A percentile compares a stretch with the other conserved stretches of the same genome.
Conservation (phyloP, 2,113 vertebrate genomes). For the Phylloscopus trochiloides region DNA sequence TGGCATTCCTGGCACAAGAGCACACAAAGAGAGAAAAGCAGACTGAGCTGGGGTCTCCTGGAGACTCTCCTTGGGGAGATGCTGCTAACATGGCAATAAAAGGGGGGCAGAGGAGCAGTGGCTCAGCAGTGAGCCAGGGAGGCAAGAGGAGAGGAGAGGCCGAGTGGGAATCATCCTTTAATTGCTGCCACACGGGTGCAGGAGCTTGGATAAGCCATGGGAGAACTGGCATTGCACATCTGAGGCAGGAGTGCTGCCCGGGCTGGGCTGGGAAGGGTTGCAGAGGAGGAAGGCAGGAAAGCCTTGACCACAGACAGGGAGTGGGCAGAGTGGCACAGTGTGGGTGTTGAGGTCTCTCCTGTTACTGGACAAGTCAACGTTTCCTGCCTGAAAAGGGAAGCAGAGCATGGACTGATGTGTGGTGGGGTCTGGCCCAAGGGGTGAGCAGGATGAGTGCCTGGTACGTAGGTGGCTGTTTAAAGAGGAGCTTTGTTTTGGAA, state of each 20-base stretch:
- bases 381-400: background rate
- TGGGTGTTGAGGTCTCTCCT: background rate
- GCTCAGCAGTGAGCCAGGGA: background rate
- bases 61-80: background rate
- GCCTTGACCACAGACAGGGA: background rate
- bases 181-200: background rate
- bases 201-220: background rate
- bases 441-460: background rate
- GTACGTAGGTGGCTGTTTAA: background rate
- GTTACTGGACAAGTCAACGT: background rate
- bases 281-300: background rate
- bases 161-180: background rate
- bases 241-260: background rate
- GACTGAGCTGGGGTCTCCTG: fast-evolving
- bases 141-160: background rate
- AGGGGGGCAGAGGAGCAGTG: background rate
- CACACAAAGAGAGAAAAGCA: background rate
- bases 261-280: background rate
- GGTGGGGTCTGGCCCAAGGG: background rate
- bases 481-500: background rate
- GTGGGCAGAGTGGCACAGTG: background rate
- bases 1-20: background rate
- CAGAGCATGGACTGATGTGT: background rate
- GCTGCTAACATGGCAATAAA: fast-evolving
- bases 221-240: background rate